These are phyloP conservation scores for Drosophila parvula DNA, from an alignment of 1,140 invertebrate species.

Conservation along the genomic window DNA sequence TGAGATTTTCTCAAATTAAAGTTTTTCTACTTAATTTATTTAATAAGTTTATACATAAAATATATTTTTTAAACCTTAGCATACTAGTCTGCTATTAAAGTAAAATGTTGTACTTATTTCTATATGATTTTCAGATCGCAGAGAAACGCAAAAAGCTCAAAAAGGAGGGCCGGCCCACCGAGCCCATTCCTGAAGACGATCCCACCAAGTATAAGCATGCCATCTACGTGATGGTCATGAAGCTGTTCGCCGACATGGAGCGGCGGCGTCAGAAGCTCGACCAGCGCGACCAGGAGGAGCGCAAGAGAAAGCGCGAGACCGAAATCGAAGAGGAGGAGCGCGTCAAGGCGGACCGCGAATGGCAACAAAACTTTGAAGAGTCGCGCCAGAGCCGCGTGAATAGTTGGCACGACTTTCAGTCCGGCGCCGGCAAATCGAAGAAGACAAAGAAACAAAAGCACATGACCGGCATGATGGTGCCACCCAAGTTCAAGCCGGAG, in stretches of 20 bases:
- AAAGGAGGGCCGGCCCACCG: slow-evolving; percentile 93
- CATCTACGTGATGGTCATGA: slow-evolving; percentile 98
- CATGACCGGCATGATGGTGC: slow-evolving; percentile 89
- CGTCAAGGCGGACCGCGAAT: slow-evolving; percentile 94
- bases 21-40: no score
- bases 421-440: slow-evolving; percentile 87
- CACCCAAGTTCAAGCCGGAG: slow-evolving; percentile 98
- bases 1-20: no score
- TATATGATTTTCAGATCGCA: slow-evolving; percentile 88
- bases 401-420: slow-evolving; percentile 98
- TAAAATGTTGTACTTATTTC: not conserved
- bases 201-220: slow-evolving; percentile 96
- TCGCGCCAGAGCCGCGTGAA: slow-evolving; percentile 96
- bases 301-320: slow-evolving; percentile 96
- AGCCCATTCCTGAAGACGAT: slow-evolving; percentile 96
- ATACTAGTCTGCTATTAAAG: no score
- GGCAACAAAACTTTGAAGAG: slow-evolving; percentile 99
- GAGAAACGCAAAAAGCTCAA: slow-evolving; percentile 97
- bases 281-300: slow-evolving; percentile 95
- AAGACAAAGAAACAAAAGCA: slow-evolving; percentile 91
- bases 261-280: slow-evolving; percentile 93
- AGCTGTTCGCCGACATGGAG: slow-evolving; percentile 99
- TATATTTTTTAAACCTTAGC: no score
- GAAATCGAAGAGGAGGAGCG: slow-evolving; percentile 97
- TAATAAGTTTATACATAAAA: no score